Percentiles rank a stretch among this genome's conserved stretches.
Conservation (phyloP, 2,113 vertebrate genomes). For the Otolemur garnettii region DNA sequence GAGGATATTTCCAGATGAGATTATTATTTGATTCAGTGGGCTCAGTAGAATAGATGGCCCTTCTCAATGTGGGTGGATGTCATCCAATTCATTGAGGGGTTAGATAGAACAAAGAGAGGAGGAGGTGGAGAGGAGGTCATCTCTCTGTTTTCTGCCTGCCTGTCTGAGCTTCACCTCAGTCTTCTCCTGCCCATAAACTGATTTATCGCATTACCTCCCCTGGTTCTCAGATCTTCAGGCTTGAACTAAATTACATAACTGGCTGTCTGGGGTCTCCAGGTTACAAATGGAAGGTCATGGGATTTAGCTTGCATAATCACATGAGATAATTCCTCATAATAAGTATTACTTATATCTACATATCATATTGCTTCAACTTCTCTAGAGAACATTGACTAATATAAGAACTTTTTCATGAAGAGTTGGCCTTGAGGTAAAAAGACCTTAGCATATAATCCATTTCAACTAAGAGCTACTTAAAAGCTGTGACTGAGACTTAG, state of each 20-base stretch:
- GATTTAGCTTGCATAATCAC: not conserved
- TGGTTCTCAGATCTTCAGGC: not conserved
- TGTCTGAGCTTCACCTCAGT: not conserved
- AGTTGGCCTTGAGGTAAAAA: not conserved
- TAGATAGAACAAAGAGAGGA: not conserved
- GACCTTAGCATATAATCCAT: not conserved
- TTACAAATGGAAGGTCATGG: not conserved
- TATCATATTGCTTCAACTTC: not conserved
- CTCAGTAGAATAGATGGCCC: accelerated
- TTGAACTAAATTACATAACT: not conserved
- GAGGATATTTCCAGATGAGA: not conserved
- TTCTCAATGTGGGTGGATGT: not conserved
- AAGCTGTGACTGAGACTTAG: not conserved
- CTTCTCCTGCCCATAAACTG: not conserved
- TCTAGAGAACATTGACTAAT: not conserved
- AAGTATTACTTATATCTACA: not conserved
- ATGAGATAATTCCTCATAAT: not conserved
- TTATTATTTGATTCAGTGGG: not conserved
- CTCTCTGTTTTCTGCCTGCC: not conserved
- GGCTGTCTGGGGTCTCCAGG: not conserved
- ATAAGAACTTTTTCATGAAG: not conserved
- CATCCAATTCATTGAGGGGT: not conserved
- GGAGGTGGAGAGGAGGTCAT: not conserved
- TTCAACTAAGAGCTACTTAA: not conserved
- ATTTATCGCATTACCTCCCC: not conserved